Evolutionary conservation across 1,140 invertebrate species (phyloP).

Genomic region (Ostrea denselamellosa): DNA sequence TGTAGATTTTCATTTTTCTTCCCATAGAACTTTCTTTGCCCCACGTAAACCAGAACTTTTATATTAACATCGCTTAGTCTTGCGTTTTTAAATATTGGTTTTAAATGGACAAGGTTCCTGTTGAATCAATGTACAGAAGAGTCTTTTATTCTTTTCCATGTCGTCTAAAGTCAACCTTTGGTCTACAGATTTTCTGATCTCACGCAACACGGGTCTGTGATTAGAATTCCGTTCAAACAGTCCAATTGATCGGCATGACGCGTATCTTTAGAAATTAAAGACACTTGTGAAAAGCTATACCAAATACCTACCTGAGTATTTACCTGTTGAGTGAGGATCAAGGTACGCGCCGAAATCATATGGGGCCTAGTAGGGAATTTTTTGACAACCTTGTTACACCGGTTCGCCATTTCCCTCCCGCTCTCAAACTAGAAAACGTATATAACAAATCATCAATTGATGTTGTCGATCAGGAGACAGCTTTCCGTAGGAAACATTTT

Average conservation of each 20-base stretch:
- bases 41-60: neutral
- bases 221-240: conserved; percentile 34
- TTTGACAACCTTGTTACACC: neutral
- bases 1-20: neutral
- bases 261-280: conserved; percentile 38
- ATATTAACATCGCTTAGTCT: neutral
- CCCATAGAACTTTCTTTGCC: neutral
- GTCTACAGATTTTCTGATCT: neutral
- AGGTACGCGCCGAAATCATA: neutral
- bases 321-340: conserved; percentile 26
- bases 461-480: too few species aligned
- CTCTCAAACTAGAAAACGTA: neutral
- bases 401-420: neutral
- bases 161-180: neutral
- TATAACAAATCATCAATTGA: neutral
- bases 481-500: too few species aligned
- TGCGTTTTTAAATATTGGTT: conserved; percentile 25
- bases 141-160: neutral
- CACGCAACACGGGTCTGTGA: conserved; percentile 3
- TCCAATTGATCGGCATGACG: neutral
- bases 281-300: conserved; percentile 28
- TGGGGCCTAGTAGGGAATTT: neutral
- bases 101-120: conserved; percentile 25
- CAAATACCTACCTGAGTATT: conserved; percentile 15
- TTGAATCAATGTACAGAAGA: neutral